Base-by-base conservation (phyloP, 1,140 invertebrate species). In the Wiebesia pumilae region DNA sequence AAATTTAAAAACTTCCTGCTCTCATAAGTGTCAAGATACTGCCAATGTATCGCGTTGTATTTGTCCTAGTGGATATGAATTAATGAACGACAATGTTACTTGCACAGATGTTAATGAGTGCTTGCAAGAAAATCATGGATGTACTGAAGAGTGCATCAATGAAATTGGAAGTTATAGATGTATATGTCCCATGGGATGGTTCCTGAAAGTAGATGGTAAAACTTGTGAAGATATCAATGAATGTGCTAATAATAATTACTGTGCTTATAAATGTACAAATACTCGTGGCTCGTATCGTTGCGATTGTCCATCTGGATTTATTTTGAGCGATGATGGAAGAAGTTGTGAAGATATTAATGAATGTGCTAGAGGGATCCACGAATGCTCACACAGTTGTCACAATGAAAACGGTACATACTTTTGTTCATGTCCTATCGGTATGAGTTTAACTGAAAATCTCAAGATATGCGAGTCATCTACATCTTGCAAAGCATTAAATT, bases 71-170 rank as follows among this genome's bases (percentile, higher is more conserved):
- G 96, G 96, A 3, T 96, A 95, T 88, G 91, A 94, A 7, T 89
- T 96, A 7, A 94, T 95, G 86, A 92, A 94, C 81, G 94, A 95
- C 84, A 95, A 95, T 51, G 93, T 95, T 65, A 95, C 95, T 85
- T 97, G 96, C 90, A 94, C 94, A 79, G 96, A 96, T 89, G 95
- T 96, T 81, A 95, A 96, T 90, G 96, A 96, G 89, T 97, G 96
- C 88, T 6, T 71, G 19, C 30, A 81, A 62, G 82, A 87, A 43
- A 58, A 73, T 12, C 87, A 89, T n/a, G 87, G 67, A 1, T 90
- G 90, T 73, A 88, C 87, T 3, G 86, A 90, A 90, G 94, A 95
- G 89, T 95, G 93, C 90, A 65, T 90, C 0, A 96, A 96, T 88
- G 93, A 91, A 62, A 90, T 92, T 62, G 95, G 95, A 0, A 93